Evolutionary conservation across 2,888 invertebrate genomes (phyloP), one percentile per base, ranked within the genome.

Genomic region (Cephus sareptanus): DNA sequence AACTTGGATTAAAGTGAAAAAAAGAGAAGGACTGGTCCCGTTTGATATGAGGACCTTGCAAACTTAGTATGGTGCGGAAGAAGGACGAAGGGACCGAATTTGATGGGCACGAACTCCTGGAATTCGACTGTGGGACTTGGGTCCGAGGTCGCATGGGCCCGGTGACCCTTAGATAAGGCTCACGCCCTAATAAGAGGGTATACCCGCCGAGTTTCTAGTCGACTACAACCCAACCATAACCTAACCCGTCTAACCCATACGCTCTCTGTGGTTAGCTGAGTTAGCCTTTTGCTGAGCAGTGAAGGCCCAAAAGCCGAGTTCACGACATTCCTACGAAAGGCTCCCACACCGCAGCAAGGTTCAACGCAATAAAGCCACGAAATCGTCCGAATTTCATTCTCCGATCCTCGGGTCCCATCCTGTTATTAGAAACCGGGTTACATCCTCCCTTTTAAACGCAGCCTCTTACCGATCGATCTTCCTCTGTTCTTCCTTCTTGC

Each of bases 171-270:
- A 90, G 90, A 91, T 91, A 91, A 91, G 89, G 85, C 89, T 89
- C 90, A 90, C 91, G 91, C 91, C 91, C 91, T 91, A 91, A 91
- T 91, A 89, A 91, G 90, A 89, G 91, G 91, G 89, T 91, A 91
- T 87, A 85, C 85, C 13, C 31, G 56, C 56, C 56, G 56, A 56
- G 56, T 56, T 23, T 56, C 56, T 56, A 71, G 71, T 33, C 31
- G 71, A 31, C 33, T 71, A 31, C 33, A 71, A 11, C 71, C 33
- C 31, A 33, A 71, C 31, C 71, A 13, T 71, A 33, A 85, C 85
- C 85, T 85, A 85, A 76, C 81, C 81, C 76, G 80, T 80, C 81
- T 35, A 74, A 71, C 71, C 74, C 74, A 74, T 23, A 84, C 56
- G 56, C 56, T 56, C 87, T 87, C 86, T 88, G 87, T 87, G 88